Base-by-base conservation (phyloP, 2,888 invertebrate species). In the Tetheella fluctuosa region DNA sequence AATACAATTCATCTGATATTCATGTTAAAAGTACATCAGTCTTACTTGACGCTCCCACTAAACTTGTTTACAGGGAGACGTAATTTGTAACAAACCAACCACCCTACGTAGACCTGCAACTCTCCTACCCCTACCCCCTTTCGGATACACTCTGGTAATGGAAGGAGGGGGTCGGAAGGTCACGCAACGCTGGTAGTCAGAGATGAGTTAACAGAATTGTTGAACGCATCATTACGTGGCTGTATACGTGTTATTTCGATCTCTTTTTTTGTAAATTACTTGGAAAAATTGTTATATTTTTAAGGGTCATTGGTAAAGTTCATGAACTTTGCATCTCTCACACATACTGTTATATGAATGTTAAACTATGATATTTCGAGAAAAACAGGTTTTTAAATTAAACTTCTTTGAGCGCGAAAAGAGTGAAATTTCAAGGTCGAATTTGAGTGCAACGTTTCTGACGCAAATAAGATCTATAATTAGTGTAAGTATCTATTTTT, bases 131-230 rank as follows among this genome's bases (percentile, higher is more conserved):
- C 23, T 39, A 15, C 54, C 62, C 37, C 55, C 48, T 10, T 37
- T 48, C 39, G 52, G 52, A 23, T 57, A 56, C 30, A 60, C 30
- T 20, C 54, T 20, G 20, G 17, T 28, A 34, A 25, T 20, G 57
- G n/a, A 10, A 6, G 20, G 48, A 48, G 59, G 52, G 60, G 28
- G 57, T 1, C n/a, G 23, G 69, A 30, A 68, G 84, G 34, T 71
- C 82, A 62, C 7, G 37, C 8, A 59, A 63, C 34, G 52, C 52
- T 76, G 81, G 84, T 39, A 52, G 42, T 23, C 37, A 53, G 65
- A 69, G 81, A 83, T 88, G 88, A 88, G 84, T 87, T 81, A 79
- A 83, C 88, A 80, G 71, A 85, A 85, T 84, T 77, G 83, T 73
- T 72, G 80, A 72, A 80, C 81, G 85, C 82, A 80, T 85, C 88